These are phyloP conservation scores for Zaprionus ghesquierei DNA, from an alignment of 1,140 invertebrate genomes.

Conservation along the genomic window DNA sequence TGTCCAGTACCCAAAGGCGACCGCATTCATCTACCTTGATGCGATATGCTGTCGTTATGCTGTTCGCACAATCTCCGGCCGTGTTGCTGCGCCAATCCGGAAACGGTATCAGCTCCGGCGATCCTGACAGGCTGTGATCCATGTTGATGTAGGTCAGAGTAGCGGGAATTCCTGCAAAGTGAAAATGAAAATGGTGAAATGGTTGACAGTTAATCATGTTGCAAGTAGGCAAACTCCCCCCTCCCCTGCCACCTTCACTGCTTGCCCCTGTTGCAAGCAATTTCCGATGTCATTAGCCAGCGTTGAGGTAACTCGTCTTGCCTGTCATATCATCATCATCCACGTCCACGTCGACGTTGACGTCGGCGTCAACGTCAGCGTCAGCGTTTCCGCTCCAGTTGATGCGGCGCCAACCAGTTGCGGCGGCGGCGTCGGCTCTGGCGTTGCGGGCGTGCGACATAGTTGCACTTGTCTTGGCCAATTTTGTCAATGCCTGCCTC, in stretches of 20 bases:
- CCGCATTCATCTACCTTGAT: conserved; percentile 90
- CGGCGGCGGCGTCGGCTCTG: conserved; percentile 1
- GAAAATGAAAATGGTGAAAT: too few species aligned
- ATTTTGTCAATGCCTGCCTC: conserved; percentile 3
- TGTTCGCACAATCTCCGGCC: conserved; percentile 88
- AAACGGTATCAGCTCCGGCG: conserved; percentile 89
- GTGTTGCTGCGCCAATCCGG: conserved; percentile 89
- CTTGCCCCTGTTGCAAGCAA: conserved; percentile 25
- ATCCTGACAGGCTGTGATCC: conserved; percentile 85
- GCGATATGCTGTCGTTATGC: conserved; percentile 89
- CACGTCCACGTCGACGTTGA: not conserved
- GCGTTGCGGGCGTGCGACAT: conserved; percentile 36
- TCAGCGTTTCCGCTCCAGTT: conserved; percentile 68
- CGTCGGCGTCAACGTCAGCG: not conserved
- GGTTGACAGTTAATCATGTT: not conserved
- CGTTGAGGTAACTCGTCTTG: not conserved
- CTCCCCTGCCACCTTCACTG: not conserved
- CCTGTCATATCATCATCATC: conserved; percentile 2
- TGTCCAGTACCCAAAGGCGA: conserved; percentile 91
- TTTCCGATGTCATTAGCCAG: conserved; percentile 62
- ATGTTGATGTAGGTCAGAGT: conserved; percentile 91
- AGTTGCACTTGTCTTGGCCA: conserved; percentile 39
- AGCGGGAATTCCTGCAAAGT: conserved; percentile 88
- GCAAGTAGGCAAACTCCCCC: not conserved
- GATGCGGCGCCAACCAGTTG: conserved; percentile 27